These are phyloP conservation scores for Acleris cristana DNA, from an alignment of 2,888 invertebrate genomes.

Conservation along the genomic window DNA sequence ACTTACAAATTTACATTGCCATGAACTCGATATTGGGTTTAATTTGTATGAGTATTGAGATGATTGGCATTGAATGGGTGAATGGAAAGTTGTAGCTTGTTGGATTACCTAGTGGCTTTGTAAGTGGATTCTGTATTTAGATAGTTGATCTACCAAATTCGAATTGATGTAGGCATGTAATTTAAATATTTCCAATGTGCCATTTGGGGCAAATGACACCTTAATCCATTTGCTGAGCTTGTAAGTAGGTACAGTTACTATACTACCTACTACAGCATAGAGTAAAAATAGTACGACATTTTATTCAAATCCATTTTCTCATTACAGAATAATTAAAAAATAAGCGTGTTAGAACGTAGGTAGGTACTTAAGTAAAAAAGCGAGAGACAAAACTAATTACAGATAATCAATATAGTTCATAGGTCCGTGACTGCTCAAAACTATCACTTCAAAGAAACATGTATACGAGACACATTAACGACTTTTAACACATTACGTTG, in stretches of 20 bases:
- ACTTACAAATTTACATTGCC: not conserved
- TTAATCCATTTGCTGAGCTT: no score
- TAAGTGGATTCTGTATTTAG: not conserved
- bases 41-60: not conserved
- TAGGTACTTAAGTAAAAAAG: no score
- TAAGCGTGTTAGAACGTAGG: not conserved
- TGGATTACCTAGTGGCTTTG: not conserved
- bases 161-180: no score
- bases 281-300: no score
- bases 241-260: no score
- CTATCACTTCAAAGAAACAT: not conserved
- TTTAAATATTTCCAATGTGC: no score
- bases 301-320: no score
- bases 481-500: slow-evolving; percentile 10
- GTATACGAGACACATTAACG: not conserved
- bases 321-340: no score
- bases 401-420: not conserved
- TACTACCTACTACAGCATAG: no score
- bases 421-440: not conserved
- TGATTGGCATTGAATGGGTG: no score
- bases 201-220: no score
- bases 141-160: no score
- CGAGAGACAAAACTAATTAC: not conserved
- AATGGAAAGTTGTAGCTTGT: not conserved
- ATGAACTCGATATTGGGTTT: not conserved